Percentiles rank a stretch among this genome's conserved stretches.
Conservation (phyloP, 2,888 invertebrate genomes). For the Cheiracanthium punctorium region DNA sequence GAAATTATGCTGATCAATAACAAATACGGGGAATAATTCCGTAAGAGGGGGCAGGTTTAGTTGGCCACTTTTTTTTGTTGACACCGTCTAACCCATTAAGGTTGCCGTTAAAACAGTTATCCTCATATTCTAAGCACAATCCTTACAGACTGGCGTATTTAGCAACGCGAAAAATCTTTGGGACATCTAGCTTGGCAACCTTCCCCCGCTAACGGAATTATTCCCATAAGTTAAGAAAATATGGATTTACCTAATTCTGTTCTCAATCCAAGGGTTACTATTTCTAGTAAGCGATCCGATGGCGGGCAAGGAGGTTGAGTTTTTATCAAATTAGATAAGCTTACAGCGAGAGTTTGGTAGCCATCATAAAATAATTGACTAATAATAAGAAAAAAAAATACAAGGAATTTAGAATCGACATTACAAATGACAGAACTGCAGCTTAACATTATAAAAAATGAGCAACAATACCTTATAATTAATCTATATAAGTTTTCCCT, state of each 20-base stretch:
- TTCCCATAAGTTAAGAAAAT: no score
- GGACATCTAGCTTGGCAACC: no score
- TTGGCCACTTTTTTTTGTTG: no score
- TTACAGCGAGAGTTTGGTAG: conserved; percentile 92
- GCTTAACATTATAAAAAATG: neutral
- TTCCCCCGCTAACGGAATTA: no score
- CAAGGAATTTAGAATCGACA: neutral
- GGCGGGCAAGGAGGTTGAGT: conserved; percentile 96
- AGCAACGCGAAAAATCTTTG: no score
- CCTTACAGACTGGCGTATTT: no score
- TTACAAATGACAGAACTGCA: neutral
- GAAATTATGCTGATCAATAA: no score
- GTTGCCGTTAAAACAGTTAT: no score
- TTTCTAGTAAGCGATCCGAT: conserved; percentile 91
- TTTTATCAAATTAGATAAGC: conserved; percentile 87
- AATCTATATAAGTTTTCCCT: conserved; percentile 91
- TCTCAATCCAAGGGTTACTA: conserved; percentile 89
- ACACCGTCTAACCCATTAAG: no score
- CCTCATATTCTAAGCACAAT: no score
- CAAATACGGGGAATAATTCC: no score
- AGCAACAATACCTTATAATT: conserved; percentile 88
- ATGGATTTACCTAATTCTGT: conserved; percentile 85
- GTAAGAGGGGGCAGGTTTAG: no score
- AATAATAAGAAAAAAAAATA: conserved; percentile 74
- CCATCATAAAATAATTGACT: conserved; percentile 99